Evolutionary conservation across 2,797 vertebrate genomes (phyloP).

Genomic region (Taenioides sp.): DNA sequence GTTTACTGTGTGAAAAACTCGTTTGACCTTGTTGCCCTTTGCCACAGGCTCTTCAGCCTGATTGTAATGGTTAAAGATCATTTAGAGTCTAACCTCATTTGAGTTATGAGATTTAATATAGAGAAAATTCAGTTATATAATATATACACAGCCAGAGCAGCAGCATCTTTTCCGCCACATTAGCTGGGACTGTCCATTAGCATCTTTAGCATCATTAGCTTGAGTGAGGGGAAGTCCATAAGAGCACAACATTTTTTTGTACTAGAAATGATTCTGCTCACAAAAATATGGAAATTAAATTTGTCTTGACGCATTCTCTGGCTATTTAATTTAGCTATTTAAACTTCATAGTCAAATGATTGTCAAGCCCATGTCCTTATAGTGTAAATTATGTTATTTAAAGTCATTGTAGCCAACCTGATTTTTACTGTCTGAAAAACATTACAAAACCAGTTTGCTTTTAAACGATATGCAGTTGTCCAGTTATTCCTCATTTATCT

Average conservation of each 20-base stretch:
- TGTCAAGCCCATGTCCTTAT: too few relatives aligned
- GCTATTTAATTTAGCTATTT: too few relatives aligned
- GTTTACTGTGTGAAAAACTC: not conserved
- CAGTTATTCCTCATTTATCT: too few relatives aligned
- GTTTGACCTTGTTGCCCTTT: not conserved
- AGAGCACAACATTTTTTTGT: not conserved
- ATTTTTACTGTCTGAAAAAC: too few relatives aligned
- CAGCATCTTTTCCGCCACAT: slow-evolving; percentile 8
- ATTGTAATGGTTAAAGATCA: slow-evolving; percentile 40
- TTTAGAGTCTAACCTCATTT: slow-evolving; percentile 9
- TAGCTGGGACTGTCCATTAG: slow-evolving; percentile 2
- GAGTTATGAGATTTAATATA: not conserved
- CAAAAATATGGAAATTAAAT: not conserved
- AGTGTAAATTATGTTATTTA: too few relatives aligned
- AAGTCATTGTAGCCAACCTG: too few relatives aligned
- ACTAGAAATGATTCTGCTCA: not conserved
- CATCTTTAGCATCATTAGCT: slow-evolving; percentile 14
- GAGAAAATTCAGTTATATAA: not conserved
- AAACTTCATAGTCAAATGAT: too few relatives aligned
- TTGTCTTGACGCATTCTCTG: not conserved
- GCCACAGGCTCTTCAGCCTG: not conserved
- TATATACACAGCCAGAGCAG: not conserved
- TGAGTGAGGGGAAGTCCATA: not conserved
- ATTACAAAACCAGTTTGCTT: too few relatives aligned
- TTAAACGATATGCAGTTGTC: too few relatives aligned